These are phyloP conservation scores for Eremophila alpestris DNA, from an alignment of 2,797 vertebrate genomes.

Conservation along the genomic window DNA sequence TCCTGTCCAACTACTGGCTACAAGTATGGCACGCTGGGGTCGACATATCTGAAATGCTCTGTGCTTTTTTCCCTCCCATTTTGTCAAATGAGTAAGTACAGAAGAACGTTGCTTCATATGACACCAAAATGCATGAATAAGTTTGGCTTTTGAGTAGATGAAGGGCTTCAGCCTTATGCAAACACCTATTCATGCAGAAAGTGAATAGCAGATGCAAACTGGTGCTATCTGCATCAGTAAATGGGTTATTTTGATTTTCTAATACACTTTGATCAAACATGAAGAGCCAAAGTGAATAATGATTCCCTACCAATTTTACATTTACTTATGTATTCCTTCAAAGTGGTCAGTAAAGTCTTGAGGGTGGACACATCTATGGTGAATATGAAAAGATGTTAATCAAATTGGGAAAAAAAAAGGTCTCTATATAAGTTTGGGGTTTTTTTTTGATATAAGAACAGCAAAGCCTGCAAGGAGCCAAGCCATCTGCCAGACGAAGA, in stretches of 20 bases:
- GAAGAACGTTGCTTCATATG: background rate
- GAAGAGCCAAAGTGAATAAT: background rate
- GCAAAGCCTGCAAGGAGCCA: background rate
- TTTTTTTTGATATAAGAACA: background rate
- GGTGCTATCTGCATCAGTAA: background rate
- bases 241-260: background rate
- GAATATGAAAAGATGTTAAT: background rate
- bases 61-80: background rate
- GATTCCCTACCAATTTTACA: background rate
- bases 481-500: background rate
- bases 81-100: background rate
- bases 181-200: background rate
- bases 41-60: background rate
- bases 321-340: background rate
- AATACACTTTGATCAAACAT: background rate
- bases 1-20: background rate
- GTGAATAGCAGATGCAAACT: background rate
- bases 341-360: background rate
- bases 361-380: background rate
- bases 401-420: background rate
- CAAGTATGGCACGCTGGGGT: background rate
- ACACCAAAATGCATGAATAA: background rate
- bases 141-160: background rate
- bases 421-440: background rate
- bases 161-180: background rate